Base-by-base conservation (phyloP, 1,140 invertebrate genomes). In the Aphelinus certus region DNA sequence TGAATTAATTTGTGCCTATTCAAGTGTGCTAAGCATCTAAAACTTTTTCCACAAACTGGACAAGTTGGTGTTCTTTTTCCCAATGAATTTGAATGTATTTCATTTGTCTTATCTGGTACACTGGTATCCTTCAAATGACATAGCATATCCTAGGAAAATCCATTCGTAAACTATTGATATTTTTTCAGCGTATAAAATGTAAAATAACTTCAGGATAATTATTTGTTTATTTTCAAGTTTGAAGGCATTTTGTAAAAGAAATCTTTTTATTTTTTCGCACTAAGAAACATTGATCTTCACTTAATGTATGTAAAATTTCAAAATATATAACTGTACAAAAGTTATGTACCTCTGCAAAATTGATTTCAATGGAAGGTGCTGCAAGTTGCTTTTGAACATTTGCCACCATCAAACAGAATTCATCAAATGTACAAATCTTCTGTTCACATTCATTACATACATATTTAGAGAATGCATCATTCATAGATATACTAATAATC, bases 1-100 rank as follows among this genome's bases (percentile, higher is more conserved):
- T 87, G 85, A 77, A 87, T 85, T 2, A 81, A 76, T 80, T 84
- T 84, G 65, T 89, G 88, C 56, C 88, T 82, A 9, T 85, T 81
- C 48, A 88, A 78, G 71, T 88, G 87, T 9, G 85, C 83, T 71
- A 82, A 81, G 62, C 85, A 87, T 55, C 85, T 80, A 58, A 87
- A 87, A 76, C 75, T 85, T 66, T 87, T 87, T 4, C 78, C 75
- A 76, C 85, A 87, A 72, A 86, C 80, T 46, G 81, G 76, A 72
- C 85, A 87, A 5, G 76, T 73, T 60, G 77, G 81, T 79, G 80
- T 83, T 62, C 69, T 81, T 71, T 78, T 76, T 46, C 79, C 70
- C 47, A 70, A 72, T 7, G 77, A 73, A 10, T 58, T 74, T 2
- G 73, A 61, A 43, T 49, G 67, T 43, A 70, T 76, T 53, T 80